Evolutionary conservation across 2,888 invertebrate species (phyloP).

Genomic region (Machimus atricapillus): DNA sequence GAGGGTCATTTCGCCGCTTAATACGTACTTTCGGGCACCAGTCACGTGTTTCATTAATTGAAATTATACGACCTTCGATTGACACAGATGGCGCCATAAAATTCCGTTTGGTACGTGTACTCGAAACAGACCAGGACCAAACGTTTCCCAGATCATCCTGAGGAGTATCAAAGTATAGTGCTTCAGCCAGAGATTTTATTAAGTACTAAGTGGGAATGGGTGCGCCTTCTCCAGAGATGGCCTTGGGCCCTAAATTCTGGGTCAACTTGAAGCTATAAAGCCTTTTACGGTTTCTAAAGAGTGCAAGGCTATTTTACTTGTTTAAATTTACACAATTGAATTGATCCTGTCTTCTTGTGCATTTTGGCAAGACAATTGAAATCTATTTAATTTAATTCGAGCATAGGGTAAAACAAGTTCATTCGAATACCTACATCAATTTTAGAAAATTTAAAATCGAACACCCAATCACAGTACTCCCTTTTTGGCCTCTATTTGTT

Average conservation of each 20-base stretch:
- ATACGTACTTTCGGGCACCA: slow-evolving; percentile 42
- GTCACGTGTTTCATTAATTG: slow-evolving; percentile 48
- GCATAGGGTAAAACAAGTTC: neutral
- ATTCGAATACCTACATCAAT: neutral
- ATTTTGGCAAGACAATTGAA: neutral
- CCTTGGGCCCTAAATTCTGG: neutral
- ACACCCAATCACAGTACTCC: neutral
- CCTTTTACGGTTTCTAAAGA: neutral
- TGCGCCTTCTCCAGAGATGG: neutral
- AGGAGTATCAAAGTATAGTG: neutral
- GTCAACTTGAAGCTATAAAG: neutral
- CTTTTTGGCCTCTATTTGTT: neutral
- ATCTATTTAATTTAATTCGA: neutral
- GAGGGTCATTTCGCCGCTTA: slow-evolving; percentile 36
- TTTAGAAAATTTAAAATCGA: neutral
- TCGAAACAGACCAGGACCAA: neutral
- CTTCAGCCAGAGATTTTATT: slow-evolving; percentile 14
- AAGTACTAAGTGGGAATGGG: slow-evolving; percentile 31
- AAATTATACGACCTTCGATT: slow-evolving; percentile 48
- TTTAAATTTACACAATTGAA: neutral
- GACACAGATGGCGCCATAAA: slow-evolving; percentile 46
- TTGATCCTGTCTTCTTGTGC: neutral
- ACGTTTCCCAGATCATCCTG: neutral
- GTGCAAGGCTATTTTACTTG: neutral
- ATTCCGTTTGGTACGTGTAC: slow-evolving; percentile 35